Evolutionary conservation across 2,113 vertebrate species (phyloP).

Genomic region (Poecile atricapillus): DNA sequence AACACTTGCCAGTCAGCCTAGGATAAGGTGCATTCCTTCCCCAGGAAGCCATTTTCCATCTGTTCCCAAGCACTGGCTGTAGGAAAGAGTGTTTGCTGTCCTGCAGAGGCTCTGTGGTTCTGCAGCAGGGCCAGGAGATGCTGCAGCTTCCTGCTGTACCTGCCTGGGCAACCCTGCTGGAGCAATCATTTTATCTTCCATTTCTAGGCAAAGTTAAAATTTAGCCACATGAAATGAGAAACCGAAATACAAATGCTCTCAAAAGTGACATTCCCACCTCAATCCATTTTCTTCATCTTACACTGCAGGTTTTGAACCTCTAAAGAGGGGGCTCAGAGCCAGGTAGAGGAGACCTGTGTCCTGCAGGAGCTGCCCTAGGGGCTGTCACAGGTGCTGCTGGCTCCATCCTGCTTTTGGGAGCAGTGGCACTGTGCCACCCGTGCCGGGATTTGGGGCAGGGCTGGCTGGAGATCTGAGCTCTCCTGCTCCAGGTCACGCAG

Average conservation of each 20-base stretch:
- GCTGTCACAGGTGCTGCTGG: background rate
- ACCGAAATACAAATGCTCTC: background rate
- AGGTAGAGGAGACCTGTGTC: background rate
- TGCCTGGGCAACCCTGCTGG: rapidly evolving
- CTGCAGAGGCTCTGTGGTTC: background rate
- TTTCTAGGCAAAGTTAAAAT: background rate
- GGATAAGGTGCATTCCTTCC: background rate
- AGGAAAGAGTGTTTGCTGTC: background rate
- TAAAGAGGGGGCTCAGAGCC: background rate
- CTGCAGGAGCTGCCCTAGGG: rapidly evolving
- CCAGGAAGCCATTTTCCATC: background rate
- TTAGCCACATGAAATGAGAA: background rate
- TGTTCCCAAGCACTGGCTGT: background rate
- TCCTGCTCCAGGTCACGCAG: background rate
- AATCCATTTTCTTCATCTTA: background rate
- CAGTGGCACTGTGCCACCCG: rapidly evolving
- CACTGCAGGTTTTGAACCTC: background rate
- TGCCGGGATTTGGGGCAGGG: background rate
- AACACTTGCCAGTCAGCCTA: background rate
- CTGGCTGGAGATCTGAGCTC: background rate
- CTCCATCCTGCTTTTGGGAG: background rate
- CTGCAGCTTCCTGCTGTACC: background rate
- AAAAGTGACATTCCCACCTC: background rate
- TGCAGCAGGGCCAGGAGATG: background rate
- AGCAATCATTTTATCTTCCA: background rate